Percentiles rank a stretch among this genome's conserved stretches.
Evolutionary conservation across 2,888 invertebrate genomes (phyloP).

Genomic region (Hypselothyrea guttata): DNA sequence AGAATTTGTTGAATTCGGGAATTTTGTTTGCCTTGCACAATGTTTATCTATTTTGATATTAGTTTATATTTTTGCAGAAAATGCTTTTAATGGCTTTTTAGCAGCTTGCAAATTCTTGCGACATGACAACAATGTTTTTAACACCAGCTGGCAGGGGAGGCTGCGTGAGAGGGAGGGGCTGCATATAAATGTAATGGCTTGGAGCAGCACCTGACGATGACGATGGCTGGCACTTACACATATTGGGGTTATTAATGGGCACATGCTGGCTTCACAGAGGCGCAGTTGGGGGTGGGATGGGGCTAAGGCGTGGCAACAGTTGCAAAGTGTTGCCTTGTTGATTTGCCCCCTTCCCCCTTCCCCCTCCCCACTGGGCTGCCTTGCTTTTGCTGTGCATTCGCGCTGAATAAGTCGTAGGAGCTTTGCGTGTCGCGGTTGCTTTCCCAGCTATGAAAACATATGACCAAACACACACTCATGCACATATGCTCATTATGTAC

Average conservation of each 20-base stretch:
- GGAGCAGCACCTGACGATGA: conserved; percentile 34
- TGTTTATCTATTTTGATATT: not conserved
- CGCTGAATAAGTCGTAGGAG: conserved; percentile 45
- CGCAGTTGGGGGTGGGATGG: not conserved
- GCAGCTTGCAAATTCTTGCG: conserved; percentile 51
- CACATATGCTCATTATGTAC: conserved; percentile 12
- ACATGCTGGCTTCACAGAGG: conserved; percentile 7
- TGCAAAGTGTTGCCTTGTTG: conserved; percentile 52
- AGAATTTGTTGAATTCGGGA: no score
- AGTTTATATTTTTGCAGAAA: conserved; percentile 28
- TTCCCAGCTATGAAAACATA: conserved; percentile 45
- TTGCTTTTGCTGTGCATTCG: conserved; percentile 13
- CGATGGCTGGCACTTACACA: conserved; percentile 56
- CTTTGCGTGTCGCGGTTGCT: conserved; percentile 57
- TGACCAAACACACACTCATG: conserved; percentile 22
- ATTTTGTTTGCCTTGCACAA: not conserved
- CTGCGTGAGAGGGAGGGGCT: conserved; percentile 4
- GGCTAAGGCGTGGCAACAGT: conserved; percentile 16
- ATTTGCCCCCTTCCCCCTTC: conserved; percentile 24
- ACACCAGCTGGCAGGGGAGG: not conserved
- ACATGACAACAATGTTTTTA: conserved; percentile 55
- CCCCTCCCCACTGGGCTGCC: not conserved
- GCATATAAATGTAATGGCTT: conserved; percentile 29
- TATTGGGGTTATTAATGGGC: conserved; percentile 71
- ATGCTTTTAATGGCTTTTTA: conserved; percentile 46